A percentile compares a stretch with the other conserved stretches of the same genome.
phyloP scores from a whole-genome alignment of 92 coral and sea anemone genomes.

The Paramuricea clavata region DNA sequence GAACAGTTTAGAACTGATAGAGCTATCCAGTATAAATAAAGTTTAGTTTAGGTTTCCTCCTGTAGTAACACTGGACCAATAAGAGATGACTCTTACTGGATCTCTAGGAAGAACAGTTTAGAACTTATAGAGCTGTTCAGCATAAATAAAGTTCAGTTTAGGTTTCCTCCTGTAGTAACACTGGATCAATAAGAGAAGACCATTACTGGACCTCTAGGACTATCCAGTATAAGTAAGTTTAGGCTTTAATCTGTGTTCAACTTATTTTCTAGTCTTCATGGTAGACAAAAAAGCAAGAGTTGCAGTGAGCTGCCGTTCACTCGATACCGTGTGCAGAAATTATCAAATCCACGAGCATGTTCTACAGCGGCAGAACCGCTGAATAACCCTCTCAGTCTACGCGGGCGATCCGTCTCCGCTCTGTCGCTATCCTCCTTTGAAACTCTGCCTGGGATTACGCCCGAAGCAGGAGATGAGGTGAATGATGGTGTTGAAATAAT shows the following conservation, averaged over 20 bases:
- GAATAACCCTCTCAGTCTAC: slow-evolving; percentile 19
- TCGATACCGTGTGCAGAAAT: slow-evolving; percentile 9
- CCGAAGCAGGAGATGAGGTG: background rate
- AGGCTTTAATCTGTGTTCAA: background rate
- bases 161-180: background rate
- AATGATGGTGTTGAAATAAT: background rate
- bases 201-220: background rate
- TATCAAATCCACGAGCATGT: background rate
- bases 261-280: slow-evolving; percentile 5
- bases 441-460: slow-evolving; percentile 26
- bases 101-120: too few relatives aligned
- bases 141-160: too few relatives aligned
- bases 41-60: too few relatives aligned
- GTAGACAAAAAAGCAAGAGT: slow-evolving; percentile 13
- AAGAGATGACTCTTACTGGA: too few relatives aligned
- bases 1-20: too few relatives aligned
- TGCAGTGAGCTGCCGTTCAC: slow-evolving; percentile 32
- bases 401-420: slow-evolving; percentile 35
- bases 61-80: too few relatives aligned
- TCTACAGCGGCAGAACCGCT: slow-evolving; percentile 13
- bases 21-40: too few relatives aligned
- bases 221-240: background rate
- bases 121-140: too few relatives aligned
- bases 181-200: background rate
- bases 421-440: slow-evolving; percentile 13